phyloP scores from a whole-genome alignment of 2,888 invertebrate species.

The Beris chalybata region DNA sequence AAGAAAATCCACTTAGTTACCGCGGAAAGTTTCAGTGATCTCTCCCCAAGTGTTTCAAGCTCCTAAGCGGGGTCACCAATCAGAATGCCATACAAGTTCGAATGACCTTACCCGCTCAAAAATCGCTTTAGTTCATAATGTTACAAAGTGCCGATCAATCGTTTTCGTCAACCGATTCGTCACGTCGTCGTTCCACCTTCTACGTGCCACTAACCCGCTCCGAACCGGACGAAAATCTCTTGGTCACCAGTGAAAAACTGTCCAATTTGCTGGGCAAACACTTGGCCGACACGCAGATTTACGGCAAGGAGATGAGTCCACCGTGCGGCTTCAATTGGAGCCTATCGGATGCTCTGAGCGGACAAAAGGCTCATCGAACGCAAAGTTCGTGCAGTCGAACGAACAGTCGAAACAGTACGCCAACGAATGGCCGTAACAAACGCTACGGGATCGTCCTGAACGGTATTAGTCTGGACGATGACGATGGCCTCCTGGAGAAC shows the following conservation, averaged over 20 bases:
- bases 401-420: background rate
- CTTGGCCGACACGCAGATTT: slow-evolving; percentile 13
- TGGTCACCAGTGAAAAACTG: slow-evolving; percentile 23
- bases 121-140: slow-evolving; percentile 41
- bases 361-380: slow-evolving; percentile 12
- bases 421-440: slow-evolving; percentile 43
- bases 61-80: no score
- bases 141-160: slow-evolving; percentile 46
- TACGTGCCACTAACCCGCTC: slow-evolving; percentile 66
- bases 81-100: no score
- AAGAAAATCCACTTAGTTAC: no score
- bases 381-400: slow-evolving; percentile 17
- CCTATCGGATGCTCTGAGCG: slow-evolving; percentile 12
- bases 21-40: no score
- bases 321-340: slow-evolving; percentile 56
- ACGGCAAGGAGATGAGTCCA: slow-evolving; percentile 39
- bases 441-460: slow-evolving; percentile 55
- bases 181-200: slow-evolving; percentile 71
- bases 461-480: slow-evolving; percentile 50
- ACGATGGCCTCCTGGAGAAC: background rate
- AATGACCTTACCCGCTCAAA: no score
- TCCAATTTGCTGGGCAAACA: slow-evolving; percentile 13
- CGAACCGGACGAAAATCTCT: slow-evolving; percentile 45
- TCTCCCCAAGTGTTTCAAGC: no score
- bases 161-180: slow-evolving; percentile 56